Base-by-base conservation (phyloP, 1,140 invertebrate species). In the Aphelenchoides fujianensis region DNA sequence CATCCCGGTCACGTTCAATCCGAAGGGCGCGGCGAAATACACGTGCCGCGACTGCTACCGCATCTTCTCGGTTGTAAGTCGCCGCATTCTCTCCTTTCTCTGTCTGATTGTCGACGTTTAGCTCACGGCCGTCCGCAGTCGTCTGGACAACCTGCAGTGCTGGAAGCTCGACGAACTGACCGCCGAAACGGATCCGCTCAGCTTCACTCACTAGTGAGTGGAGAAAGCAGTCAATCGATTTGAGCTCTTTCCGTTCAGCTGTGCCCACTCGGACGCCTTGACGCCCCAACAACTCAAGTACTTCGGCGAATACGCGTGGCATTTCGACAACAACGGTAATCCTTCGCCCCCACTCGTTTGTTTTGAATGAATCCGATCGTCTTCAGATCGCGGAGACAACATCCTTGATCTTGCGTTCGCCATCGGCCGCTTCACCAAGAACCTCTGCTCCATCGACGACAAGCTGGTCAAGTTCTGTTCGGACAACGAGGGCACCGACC, bases 311-410 rank as follows among this genome's bases (percentile, higher is more conserved):
- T 48, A 48, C 41, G 41, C 41, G 41, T 48, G 41, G 41, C 41
- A 48, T 48, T 48, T 48, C 41, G 23, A 48, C 41, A 48, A 23
- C 23, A 48, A 48, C 12, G 41, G 41, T 48, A 48, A n/a, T n/a
- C n/a, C n/a, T n/a, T n/a, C 23, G 41, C 41, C 41, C 12, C 12
- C 23, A 48, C 41, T 48, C 41, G 41, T 12, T 48, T 48, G 41
- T 48, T 48, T n/a, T n/a, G n/a, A n/a, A n/a, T n/a, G n/a, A n/a
- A n/a, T n/a, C n/a, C n/a, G n/a, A 16, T 48, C 12, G 41, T 23
- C 41, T 48, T 48, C 41, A 48, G 41, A 48, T 48, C 41, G 23
- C 41, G 41, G 41, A 48, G 41, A 48, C 41, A 48, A 48, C 23
- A 12, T 48, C 12, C 12, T 48, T 12, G 41, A 48, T 23, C 12